Base-by-base conservation (phyloP, 37 sponge, comb jelly and placozoan genomes). In the Diacarnus erythraeanus region DNA sequence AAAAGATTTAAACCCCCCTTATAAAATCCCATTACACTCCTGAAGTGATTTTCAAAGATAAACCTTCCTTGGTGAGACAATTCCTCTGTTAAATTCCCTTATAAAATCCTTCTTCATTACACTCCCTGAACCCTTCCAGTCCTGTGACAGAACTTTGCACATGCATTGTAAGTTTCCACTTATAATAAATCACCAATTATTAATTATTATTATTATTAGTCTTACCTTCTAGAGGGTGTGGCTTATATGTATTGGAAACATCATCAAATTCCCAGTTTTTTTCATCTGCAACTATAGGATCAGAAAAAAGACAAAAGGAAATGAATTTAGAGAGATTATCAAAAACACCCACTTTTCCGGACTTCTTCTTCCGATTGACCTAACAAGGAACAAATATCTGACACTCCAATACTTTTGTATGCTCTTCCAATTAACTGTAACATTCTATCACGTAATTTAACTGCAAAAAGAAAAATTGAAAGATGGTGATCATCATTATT, bases 191-290 rank as follows among this genome's bases (percentile, higher is more conserved):
- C n/a, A n/a, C n/a, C n/a, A n/a, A n/a, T n/a, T n/a, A n/a, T n/a
- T n/a, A n/a, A n/a, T n/a, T n/a, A n/a, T n/a, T n/a, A n/a, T n/a
- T n/a, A n/a, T n/a, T 36, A 18, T 12, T 29, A 20, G 5, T 23
- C 76, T 51, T 22, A 86, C 80, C 59, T 44, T 59, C 20, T 26
- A 56, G 33, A 58, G 79, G 79, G 38, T 83, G 77, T 0, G 89
- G 89, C 31, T 21, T 51, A 64, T 71, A 42, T 22, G 83, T 38
- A 61, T 47, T 64, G 33, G 42, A 61, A n/a, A 9, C 23, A 8
- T 22, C 30, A 71, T 88, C 89, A 51, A 82, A 57, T 27, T 72
- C 75, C 89, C 89, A 88, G 12, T 75, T 68, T 64, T 38, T 47
- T 31, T 78, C 78, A 34, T 2, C 68, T 37, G 79, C 43, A 33